Conservation (phyloP, 1,140 invertebrate species). For the Drosophila baimaii region DNA sequence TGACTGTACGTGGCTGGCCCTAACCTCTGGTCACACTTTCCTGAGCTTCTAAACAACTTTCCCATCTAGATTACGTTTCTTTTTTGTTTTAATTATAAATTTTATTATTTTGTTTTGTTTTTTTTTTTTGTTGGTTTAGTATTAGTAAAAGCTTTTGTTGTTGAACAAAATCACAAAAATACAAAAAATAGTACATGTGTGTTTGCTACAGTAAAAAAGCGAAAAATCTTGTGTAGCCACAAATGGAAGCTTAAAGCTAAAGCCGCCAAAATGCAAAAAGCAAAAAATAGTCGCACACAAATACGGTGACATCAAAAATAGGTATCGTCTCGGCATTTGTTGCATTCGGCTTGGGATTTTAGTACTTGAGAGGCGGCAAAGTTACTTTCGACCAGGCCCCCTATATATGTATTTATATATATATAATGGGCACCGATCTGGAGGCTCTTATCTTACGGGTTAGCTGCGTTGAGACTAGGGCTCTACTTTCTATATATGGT, state of each 20-base stretch:
- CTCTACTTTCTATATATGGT: constrained; percentile 58
- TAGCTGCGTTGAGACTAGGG: constrained; percentile 46
- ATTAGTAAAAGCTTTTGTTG: constrained; percentile 34
- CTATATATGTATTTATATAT: neutral
- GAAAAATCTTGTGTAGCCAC: constrained; percentile 43
- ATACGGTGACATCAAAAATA: constrained; percentile 52
- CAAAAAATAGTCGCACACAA: constrained; percentile 55
- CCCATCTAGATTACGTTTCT: constrained; percentile 12
- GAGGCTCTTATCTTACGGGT: constrained; percentile 30
- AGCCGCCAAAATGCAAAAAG: constrained; percentile 77
- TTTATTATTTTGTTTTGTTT: constrained; percentile 3
- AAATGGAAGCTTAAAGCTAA: constrained; percentile 55
- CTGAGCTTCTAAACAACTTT: neutral
- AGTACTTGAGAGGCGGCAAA: constrained; percentile 51
- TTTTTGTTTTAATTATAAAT: constrained; percentile 1
- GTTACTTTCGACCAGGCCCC: constrained; percentile 37
- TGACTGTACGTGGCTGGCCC: constrained; percentile 51
- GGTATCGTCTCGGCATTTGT: constrained; percentile 41
- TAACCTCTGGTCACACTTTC: constrained; percentile 25
- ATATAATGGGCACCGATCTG: constrained; percentile 19
- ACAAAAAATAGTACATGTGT: constrained; percentile 45
- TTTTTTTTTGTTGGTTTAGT: constrained; percentile 39
- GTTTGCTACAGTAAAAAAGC: constrained; percentile 41
- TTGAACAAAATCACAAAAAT: constrained; percentile 55
- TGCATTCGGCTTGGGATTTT: constrained; percentile 45